A percentile compares a stretch with the other conserved stretches of the same genome.
phyloP scores from a whole-genome alignment of 2,888 invertebrate species.

The Pseudococcus viburni region DNA sequence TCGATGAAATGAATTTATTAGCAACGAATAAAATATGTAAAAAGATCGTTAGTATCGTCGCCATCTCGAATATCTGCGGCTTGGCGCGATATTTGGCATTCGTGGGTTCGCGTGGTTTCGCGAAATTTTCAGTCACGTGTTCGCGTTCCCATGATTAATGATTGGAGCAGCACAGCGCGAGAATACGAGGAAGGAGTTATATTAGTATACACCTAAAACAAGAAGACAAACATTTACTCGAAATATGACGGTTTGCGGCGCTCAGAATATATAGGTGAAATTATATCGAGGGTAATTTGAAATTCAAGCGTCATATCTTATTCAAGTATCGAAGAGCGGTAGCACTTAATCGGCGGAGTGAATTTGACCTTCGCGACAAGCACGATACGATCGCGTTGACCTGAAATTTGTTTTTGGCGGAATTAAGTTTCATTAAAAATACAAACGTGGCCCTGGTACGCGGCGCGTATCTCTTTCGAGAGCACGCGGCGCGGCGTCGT shows the following conservation, averaged over 20 bases:
- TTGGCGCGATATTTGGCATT: background rate
- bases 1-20: too few species aligned
- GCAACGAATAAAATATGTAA: background rate
- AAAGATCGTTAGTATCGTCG: background rate
- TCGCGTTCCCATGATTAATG: slow-evolving; percentile 3
- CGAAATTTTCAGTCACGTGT: slow-evolving; percentile 11
- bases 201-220: background rate
- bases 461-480: background rate
- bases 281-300: slow-evolving; percentile 14
- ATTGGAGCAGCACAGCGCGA: background rate
- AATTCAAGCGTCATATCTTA: slow-evolving; percentile 48
- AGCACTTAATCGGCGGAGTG: background rate
- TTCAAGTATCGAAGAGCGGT: background rate
- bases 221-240: background rate
- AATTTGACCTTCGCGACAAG: slow-evolving; percentile 20
- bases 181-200: background rate
- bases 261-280: background rate
- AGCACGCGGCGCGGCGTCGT: background rate
- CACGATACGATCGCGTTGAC: background rate
- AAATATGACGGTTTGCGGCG: slow-evolving; percentile 18
- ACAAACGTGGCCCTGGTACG: background rate
- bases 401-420: slow-evolving; percentile 34
- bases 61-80: background rate
- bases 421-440: slow-evolving; percentile 42
- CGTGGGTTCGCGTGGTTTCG: background rate